These are phyloP conservation scores for Todus mexicanus DNA, from an alignment of 2,797 vertebrate species.

Conservation along the genomic window DNA sequence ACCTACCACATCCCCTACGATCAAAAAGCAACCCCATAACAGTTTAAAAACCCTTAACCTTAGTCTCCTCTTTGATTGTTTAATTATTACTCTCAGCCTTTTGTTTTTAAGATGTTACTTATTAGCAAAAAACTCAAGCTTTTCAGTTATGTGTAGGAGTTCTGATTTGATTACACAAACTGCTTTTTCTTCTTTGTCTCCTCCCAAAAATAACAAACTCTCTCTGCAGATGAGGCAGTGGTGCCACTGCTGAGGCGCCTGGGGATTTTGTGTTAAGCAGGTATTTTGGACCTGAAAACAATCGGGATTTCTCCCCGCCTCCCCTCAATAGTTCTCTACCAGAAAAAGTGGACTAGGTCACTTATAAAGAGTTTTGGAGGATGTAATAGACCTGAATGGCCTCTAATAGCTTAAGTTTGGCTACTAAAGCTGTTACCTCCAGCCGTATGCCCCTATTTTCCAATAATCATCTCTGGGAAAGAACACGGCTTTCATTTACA, in stretches of 20 bases:
- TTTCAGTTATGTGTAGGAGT: accelerated
- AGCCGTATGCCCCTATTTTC: background rate
- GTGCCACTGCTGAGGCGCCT: background rate
- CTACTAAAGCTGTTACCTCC: background rate
- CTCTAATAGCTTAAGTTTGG: background rate
- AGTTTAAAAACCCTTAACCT: background rate
- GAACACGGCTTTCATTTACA: accelerated
- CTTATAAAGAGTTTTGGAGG: background rate
- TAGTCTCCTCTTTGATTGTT: background rate
- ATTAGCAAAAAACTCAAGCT: background rate
- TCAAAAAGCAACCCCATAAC: accelerated
- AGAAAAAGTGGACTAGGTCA: background rate
- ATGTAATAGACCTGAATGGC: background rate
- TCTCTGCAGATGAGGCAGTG: accelerated
- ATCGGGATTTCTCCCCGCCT: too few species aligned
- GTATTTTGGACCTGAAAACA: background rate
- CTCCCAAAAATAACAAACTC: background rate
- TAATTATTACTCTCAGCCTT: too few species aligned
- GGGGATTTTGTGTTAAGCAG: background rate
- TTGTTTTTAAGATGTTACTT: background rate
- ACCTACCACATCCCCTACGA: background rate
- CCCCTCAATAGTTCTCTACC: background rate
- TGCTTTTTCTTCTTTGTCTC: background rate
- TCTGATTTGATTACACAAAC: background rate
- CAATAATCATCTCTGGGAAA: accelerated